phyloP scores from a whole-genome alignment of 2,888 invertebrate species.

The Drosophila sordidula region DNA sequence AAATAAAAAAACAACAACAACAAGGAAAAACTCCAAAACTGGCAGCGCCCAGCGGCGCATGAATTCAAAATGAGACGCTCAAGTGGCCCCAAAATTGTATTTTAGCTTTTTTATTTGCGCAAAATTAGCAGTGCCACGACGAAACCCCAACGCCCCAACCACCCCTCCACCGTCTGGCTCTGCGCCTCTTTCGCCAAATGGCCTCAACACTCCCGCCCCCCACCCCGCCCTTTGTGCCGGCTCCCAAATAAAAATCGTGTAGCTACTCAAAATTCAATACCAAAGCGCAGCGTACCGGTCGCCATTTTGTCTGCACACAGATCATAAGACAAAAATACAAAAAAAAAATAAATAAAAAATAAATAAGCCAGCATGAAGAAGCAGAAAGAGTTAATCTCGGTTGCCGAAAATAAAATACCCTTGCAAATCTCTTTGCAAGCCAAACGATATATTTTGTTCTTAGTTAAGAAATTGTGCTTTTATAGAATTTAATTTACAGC shows the following conservation, averaged over 20 bases:
- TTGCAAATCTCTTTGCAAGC: background rate
- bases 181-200: too few species aligned
- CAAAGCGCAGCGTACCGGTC: constrained; percentile 42
- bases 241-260: constrained; percentile 3
- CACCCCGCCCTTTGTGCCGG: too few species aligned
- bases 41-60: constrained; percentile 58
- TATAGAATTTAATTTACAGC: too few species aligned
- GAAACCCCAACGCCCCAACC: background rate
- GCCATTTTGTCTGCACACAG: constrained; percentile 29
- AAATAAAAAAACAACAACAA: too few species aligned
- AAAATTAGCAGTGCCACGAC: constrained; percentile 62
- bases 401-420: background rate
- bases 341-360: constrained; percentile 6
- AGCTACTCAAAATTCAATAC: constrained; percentile 71
- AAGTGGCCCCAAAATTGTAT: constrained; percentile 71
- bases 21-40: constrained; percentile 4
- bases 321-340: constrained; percentile 37
- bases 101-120: constrained; percentile 75
- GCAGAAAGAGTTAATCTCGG: background rate
- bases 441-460: too few species aligned
- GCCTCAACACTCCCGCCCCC: too few species aligned
- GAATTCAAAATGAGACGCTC: constrained; percentile 76
- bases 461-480: too few species aligned
- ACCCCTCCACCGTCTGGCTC: too few species aligned
- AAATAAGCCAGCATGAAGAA: background rate